Percentiles rank a stretch among this genome's conserved stretches.
These are phyloP conservation scores for Eidolon dupreanum DNA, from an alignment of 2,797 vertebrate species.

Conservation along the genomic window DNA sequence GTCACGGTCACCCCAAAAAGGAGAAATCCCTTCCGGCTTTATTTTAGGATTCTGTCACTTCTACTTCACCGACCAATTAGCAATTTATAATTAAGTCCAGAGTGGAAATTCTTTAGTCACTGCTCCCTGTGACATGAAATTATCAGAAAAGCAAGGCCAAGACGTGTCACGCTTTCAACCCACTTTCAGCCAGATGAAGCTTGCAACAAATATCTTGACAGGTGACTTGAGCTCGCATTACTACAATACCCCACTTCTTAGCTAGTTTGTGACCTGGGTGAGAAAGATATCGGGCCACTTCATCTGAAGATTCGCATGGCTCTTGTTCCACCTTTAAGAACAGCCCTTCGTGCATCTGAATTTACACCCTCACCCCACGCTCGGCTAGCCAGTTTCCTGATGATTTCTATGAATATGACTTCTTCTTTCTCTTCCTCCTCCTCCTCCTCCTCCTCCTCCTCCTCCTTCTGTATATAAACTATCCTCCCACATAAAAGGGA, in stretches of 20 bases:
- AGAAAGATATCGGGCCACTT: neutral
- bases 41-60: neutral
- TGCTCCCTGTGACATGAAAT: neutral
- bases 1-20: neutral
- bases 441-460: no score
- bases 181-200: neutral
- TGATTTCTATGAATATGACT: no score
- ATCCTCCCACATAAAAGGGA: neutral
- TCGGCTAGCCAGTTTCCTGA: neutral
- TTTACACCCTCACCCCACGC: neutral
- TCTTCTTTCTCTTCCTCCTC: no score
- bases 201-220: neutral
- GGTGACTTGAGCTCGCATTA: accelerated
- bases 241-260: neutral
- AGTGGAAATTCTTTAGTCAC: neutral
- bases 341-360: neutral
- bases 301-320: neutral
- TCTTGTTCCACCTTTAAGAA: neutral
- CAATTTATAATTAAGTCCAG: neutral
- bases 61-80: neutral
- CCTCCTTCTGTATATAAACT: neutral
- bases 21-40: neutral
- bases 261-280: no score
- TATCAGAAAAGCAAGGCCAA: neutral
- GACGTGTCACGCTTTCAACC: neutral